Evolutionary conservation across 2,797 vertebrate species (phyloP), one percentile per base, ranked within the genome.

Genomic region (Sebastes taczanowskii): DNA sequence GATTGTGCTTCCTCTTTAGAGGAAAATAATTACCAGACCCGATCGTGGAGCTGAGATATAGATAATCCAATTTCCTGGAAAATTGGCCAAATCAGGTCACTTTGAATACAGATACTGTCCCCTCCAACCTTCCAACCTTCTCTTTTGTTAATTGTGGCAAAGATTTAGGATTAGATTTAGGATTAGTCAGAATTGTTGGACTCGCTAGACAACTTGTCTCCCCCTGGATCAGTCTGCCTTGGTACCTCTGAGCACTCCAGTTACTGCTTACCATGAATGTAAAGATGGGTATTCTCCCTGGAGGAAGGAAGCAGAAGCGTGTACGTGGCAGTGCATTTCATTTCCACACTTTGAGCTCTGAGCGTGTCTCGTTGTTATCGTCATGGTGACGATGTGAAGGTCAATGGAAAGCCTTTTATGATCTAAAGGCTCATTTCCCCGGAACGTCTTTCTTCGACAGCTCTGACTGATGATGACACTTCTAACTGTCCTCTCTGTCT

Each of bases 61-160:
- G 68, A 70, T 62, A 70, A 76, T 80, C 18, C 2, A 25, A 78
- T 86, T 80, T 82, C 4, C 18, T 32, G 25, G 63, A 70, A 78
- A 77, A 80, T 29, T 63, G 29, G 53, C 27, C 11, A 32, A 78
- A 77, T 84, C 27, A 27, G 83, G 82, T 83, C 62, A 64, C 20
- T 76, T 18, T 71, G 55, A 67, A 74, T 63, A 65, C 60, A 32
- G 46, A 64, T 30, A 3, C 3, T 2, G n/a, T 62, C 59, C 78
- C 11, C 11, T 58, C 3, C n/a, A 13, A 61, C 27, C 4, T 14
- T 13, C 25, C 23, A 11, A 34, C 6, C 30, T 63, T 0, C 2
- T 49, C 46, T 42, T 7, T 30, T 42, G 30, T 32, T 73, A 1
- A 27, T 52, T 68, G 11, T 55, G 7, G 18, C 13, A 30, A 35